Evolutionary conservation across 1,140 invertebrate genomes (phyloP).

Genomic region (Dendrolimus kikuchii): DNA sequence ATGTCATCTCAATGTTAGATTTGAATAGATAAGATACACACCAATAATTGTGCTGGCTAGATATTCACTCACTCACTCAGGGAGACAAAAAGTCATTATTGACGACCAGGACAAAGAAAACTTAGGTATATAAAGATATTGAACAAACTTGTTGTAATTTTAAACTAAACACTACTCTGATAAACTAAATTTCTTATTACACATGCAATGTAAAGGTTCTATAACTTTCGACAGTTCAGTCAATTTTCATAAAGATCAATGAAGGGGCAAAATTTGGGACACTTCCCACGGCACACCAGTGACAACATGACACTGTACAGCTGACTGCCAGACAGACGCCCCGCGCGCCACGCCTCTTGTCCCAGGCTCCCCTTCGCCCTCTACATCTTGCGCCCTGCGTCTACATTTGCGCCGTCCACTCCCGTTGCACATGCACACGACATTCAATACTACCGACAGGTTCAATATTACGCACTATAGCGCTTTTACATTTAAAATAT

Average conservation of each 20-base stretch:
- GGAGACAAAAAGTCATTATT: conserved; percentile 1
- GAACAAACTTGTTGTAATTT: neutral
- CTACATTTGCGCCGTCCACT: conserved; percentile 4
- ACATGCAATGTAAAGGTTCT: neutral
- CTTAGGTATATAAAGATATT: neutral
- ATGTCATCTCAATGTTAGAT: conserved; percentile 13
- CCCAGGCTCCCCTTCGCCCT: conserved; percentile 18
- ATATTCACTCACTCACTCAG: neutral
- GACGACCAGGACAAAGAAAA: conserved; percentile 13
- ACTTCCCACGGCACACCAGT: conserved; percentile 53
- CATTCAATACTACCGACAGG: conserved; percentile 1
- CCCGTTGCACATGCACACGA: conserved; percentile 20
- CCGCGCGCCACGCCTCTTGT: conserved; percentile 19
- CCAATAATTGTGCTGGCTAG: neutral
- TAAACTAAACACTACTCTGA: neutral
- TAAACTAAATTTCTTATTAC: neutral
- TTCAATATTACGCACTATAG: conserved; percentile 5
- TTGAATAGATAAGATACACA: conserved; percentile 13
- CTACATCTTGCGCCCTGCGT: conserved; percentile 33
- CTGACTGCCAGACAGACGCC: conserved; percentile 59
- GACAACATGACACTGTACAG: conserved; percentile 65
- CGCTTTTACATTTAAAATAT: neutral
- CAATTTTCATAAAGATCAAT: conserved; percentile 25
- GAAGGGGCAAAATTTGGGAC: conserved; percentile 55
- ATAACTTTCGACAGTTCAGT: conserved; percentile 28